phyloP scores from a whole-genome alignment of 2,113 vertebrate species.

The Rhegmatorhina hoffmannsi region DNA sequence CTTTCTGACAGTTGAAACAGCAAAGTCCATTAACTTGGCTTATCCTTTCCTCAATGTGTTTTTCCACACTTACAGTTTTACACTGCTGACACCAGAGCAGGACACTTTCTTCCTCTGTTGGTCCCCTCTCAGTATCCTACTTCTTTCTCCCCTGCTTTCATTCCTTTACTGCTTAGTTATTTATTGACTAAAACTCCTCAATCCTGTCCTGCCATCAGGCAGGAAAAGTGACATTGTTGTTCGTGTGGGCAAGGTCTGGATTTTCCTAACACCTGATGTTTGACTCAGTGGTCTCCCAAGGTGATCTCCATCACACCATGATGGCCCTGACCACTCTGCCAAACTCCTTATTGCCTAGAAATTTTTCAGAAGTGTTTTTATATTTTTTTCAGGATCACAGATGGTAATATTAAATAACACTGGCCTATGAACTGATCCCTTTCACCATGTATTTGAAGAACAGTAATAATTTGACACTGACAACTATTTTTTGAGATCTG shows the following conservation, averaged over 20 bases:
- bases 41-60: background rate
- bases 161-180: background rate
- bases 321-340: background rate
- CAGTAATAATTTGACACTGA: background rate
- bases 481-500: constrained; percentile 4
- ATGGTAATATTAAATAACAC: background rate
- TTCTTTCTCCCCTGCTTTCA: background rate
- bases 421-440: background rate
- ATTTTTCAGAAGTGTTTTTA: background rate
- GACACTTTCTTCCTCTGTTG: background rate
- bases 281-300: background rate
- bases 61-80: background rate
- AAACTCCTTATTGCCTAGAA: background rate
- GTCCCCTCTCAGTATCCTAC: background rate
- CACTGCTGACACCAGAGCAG: background rate
- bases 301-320: background rate
- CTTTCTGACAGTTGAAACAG: background rate
- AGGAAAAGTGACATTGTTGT: background rate
- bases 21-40: background rate
- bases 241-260: rapidly evolving
- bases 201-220: background rate
- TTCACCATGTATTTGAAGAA: background rate
- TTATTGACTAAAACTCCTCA: rapidly evolving
- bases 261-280: rapidly evolving
- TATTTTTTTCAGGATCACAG: background rate